These are phyloP conservation scores for Xanthorhoe spadicearia DNA, from an alignment of 2,888 invertebrate genomes.

Conservation along the genomic window DNA sequence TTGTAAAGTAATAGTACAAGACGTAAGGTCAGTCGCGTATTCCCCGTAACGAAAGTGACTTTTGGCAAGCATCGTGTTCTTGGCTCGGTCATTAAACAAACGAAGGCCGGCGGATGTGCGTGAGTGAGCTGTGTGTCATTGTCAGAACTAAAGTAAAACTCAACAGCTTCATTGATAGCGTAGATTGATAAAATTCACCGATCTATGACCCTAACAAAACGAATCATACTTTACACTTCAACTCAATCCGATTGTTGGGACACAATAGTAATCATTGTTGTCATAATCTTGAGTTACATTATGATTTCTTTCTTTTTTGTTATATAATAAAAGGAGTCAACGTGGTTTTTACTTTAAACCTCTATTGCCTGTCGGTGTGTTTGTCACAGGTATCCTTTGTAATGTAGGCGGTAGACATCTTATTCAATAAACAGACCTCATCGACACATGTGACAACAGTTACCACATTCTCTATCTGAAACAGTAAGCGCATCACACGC, in stretches of 20 bases:
- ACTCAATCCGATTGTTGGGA: too few relatives aligned
- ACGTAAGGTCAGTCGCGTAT: constrained; percentile 27
- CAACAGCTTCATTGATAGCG: constrained; percentile 1
- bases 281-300: too few relatives aligned
- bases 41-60: constrained; percentile 44
- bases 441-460: constrained; percentile 19
- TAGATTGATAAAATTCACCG: neutral
- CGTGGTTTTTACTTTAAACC: too few relatives aligned
- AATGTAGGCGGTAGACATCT: too few relatives aligned
- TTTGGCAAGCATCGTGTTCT: constrained; percentile 55
- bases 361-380: too few relatives aligned
- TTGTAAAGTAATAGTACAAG: neutral
- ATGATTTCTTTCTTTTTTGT: too few relatives aligned
- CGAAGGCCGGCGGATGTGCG: constrained; percentile 52
- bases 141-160: constrained; percentile 39
- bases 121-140: constrained; percentile 57
- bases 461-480: constrained; percentile 26
- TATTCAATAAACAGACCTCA: constrained; percentile 17
- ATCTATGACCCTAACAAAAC: neutral
- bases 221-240: too few relatives aligned
- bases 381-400: too few relatives aligned
- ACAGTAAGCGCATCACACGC: constrained; percentile 46
- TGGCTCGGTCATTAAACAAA: constrained; percentile 61
- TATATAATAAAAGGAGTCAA: too few relatives aligned
- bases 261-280: too few relatives aligned